Evolutionary conservation across 2,797 vertebrate genomes (phyloP).

Genomic region (Rhinatrema bivittatum): DNA sequence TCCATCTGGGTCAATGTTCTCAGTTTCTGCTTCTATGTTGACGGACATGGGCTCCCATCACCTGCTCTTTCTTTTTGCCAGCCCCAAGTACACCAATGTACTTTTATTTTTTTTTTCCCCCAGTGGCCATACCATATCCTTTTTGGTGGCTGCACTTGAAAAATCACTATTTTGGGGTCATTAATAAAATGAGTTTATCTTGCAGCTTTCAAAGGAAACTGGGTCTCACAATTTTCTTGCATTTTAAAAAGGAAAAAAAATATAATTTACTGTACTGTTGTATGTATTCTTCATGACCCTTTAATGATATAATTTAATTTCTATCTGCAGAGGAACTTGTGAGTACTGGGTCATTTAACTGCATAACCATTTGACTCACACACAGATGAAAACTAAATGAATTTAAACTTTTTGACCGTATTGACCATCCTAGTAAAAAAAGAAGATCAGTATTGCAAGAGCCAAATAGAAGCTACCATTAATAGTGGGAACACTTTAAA

Average conservation of each 20-base stretch:
- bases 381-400: conserved; percentile 41
- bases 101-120: too few species aligned
- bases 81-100: too few species aligned
- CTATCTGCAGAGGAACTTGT: conserved; percentile 42
- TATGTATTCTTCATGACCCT: conserved; percentile 30
- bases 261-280: conserved; percentile 30
- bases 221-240: conserved; percentile 13
- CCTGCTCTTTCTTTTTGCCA: too few species aligned
- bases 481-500: too few species aligned
- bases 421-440: conserved; percentile 36
- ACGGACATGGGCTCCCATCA: too few species aligned
- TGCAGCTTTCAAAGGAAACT: conserved; percentile 22
- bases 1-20: too few species aligned
- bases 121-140: too few species aligned
- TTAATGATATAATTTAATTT: conserved; percentile 37
- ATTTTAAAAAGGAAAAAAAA: conserved; percentile 14
- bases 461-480: conserved; percentile 1
- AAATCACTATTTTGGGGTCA: conserved; percentile 15
- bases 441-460: conserved; percentile 17
- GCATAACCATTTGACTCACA: conserved; percentile 42
- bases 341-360: conserved; percentile 47
- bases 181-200: conserved; percentile 26
- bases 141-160: too few species aligned
- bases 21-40: too few species aligned
- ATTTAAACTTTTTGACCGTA: conserved; percentile 37